phyloP scores from a whole-genome alignment of 2,113 vertebrate species.

The Oreotragus oreotragus region DNA sequence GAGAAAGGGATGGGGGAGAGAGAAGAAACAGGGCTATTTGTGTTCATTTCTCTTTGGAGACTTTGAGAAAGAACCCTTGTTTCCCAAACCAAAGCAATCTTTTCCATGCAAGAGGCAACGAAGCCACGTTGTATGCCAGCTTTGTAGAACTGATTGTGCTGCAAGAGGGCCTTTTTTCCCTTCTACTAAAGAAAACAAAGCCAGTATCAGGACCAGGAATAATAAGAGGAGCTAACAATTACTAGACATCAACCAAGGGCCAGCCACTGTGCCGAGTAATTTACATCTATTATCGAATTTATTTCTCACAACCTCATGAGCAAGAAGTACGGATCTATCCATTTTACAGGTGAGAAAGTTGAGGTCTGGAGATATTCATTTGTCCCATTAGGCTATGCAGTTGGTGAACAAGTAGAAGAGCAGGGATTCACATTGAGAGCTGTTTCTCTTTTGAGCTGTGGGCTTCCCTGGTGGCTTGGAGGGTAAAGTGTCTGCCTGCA shows the following conservation, averaged over 20 bases:
- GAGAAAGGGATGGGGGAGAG: background rate
- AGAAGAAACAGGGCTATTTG: background rate
- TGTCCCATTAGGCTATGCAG: background rate
- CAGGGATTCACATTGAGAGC: background rate
- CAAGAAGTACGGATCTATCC: background rate
- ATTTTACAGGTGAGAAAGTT: background rate
- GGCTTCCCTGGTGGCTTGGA: too few species aligned
- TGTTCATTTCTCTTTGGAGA: background rate
- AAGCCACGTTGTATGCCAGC: background rate
- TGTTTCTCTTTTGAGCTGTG: background rate
- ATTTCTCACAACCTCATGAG: background rate
- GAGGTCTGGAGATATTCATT: background rate
- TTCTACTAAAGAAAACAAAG: background rate
- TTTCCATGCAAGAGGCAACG: background rate
- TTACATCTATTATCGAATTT: background rate
- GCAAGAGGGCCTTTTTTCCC: background rate
- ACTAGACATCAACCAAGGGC: background rate
- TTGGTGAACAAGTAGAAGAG: background rate
- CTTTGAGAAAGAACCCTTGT: constrained; percentile 9
- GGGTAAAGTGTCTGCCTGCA: too few species aligned
- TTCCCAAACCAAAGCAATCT: background rate
- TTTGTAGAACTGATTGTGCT: background rate
- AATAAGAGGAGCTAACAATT: background rate
- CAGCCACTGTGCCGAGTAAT: background rate
- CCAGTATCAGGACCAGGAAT: background rate